Conservation (phyloP, 2,888 invertebrate species). For the Baronia brevicornis region DNA sequence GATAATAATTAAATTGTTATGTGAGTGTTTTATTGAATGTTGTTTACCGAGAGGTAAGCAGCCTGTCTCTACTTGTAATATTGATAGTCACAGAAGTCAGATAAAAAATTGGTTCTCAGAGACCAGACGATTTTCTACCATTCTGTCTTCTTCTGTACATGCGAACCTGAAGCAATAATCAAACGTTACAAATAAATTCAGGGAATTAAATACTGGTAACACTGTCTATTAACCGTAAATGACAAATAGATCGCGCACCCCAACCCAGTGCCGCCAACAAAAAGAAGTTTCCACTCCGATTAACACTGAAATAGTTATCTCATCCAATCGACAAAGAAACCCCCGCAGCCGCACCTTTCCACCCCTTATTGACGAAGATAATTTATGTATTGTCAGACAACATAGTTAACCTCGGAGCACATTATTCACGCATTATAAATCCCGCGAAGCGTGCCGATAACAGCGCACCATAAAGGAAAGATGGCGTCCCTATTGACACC, state of each 20-base stretch:
- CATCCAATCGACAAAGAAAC: conserved; percentile 33
- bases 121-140: too few species aligned
- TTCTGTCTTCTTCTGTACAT: too few species aligned
- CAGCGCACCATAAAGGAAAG: conserved; percentile 51
- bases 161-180: too few species aligned
- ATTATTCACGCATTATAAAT: conserved; percentile 74
- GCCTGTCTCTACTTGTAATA: too few species aligned
- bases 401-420: conserved; percentile 60
- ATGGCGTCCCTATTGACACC: conserved; percentile 48
- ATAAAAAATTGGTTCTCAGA: too few species aligned
- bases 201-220: too few species aligned
- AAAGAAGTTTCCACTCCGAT: conserved; percentile 57
- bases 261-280: conserved; percentile 17
- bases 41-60: too few species aligned
- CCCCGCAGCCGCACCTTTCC: conserved; percentile 18
- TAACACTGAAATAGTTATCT: conserved; percentile 65
- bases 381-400: conserved; percentile 67
- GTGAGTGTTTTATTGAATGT: too few species aligned
- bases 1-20: too few species aligned
- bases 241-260: conserved; percentile 9
- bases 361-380: conserved; percentile 49
- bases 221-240: too few species aligned
- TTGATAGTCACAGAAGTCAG: too few species aligned
- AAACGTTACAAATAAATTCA: too few species aligned
- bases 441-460: conserved; percentile 62